Evolutionary conservation across 2,888 invertebrate genomes (phyloP).

Genomic region (Atethmia centrago): DNA sequence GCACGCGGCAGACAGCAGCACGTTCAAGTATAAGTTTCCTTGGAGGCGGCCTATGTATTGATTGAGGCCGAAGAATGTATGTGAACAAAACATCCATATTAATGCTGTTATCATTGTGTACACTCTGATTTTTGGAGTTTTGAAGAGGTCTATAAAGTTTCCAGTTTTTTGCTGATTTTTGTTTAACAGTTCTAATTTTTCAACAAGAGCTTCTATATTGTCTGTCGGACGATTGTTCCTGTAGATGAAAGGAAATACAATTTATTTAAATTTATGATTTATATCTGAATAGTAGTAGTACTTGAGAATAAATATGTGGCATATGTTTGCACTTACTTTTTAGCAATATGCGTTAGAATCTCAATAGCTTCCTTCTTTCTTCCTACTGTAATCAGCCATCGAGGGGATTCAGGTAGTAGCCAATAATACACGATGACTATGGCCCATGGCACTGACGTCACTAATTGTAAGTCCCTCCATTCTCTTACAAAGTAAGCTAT

Average conservation of each 20-base stretch:
- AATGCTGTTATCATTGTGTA: constrained; percentile 93
- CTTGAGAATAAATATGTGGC: background rate
- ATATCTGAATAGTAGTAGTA: too few relatives aligned
- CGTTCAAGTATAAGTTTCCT: constrained; percentile 95
- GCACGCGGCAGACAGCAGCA: constrained; percentile 92
- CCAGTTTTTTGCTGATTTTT: constrained; percentile 69
- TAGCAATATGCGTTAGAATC: constrained; percentile 92
- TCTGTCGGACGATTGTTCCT: constrained; percentile 85
- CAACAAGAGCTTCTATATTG: constrained; percentile 78
- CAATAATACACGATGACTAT: constrained; percentile 92
- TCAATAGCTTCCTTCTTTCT: constrained; percentile 91
- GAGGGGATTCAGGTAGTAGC: constrained; percentile 94
- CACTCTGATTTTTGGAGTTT: constrained; percentile 92
- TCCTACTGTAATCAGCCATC: constrained; percentile 94
- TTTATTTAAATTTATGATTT: background rate
- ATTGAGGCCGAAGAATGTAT: constrained; percentile 95
- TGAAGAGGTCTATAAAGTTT: constrained; percentile 91
- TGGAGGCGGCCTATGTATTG: constrained; percentile 94
- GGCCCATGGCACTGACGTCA: constrained; percentile 88
- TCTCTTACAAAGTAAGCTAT: constrained; percentile 91
- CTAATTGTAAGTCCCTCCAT: constrained; percentile 91
- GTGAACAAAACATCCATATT: constrained; percentile 94
- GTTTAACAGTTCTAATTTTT: constrained; percentile 73
- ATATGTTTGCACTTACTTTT: constrained; percentile 71
- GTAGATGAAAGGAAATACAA: constrained; percentile 58